Percentiles rank a stretch among this genome's conserved stretches.
phyloP scores from a whole-genome alignment of 2,888 invertebrate genomes.

The Tinea semifulvella region DNA sequence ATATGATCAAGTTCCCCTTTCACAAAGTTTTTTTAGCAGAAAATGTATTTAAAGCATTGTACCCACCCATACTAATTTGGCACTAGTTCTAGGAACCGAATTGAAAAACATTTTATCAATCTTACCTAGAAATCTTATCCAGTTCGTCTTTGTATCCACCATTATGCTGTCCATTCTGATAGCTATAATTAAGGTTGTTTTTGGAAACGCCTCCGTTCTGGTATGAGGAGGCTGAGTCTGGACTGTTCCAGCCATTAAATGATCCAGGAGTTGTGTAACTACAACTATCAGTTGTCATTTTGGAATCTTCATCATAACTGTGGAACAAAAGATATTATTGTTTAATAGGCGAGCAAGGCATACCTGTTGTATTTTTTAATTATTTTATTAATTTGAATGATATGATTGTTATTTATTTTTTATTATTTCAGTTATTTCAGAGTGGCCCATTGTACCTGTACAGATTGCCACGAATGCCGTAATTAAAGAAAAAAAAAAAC shows the following conservation, averaged over 20 bases:
- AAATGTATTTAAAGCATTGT: not conserved
- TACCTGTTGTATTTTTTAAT: no score
- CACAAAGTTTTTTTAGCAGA: no score
- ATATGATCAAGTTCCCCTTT: no score
- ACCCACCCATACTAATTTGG: no score
- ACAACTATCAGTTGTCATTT: slow-evolving; percentile 68
- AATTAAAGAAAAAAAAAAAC: no score
- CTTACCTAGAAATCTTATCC: slow-evolving; percentile 2
- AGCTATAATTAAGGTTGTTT: slow-evolving; percentile 33
- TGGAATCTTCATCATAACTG: slow-evolving; percentile 65
- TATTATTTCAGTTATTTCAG: no score
- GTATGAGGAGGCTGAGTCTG: slow-evolving; percentile 44
- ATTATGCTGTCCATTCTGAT: slow-evolving; percentile 28
- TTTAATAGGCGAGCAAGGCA: no score
- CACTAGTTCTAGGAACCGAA: no score
- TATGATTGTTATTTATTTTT: no score
- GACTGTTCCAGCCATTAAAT: slow-evolving; percentile 68
- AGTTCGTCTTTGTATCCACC: slow-evolving; percentile 23
- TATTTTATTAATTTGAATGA: no score
- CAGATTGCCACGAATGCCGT: no score
- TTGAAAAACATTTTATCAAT: not conserved
- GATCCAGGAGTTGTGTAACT: slow-evolving; percentile 63
- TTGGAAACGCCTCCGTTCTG: slow-evolving; percentile 58
- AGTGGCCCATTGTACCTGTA: no score
- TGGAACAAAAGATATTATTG: slow-evolving; percentile 16